Evolutionary conservation across 2,113 vertebrate genomes (phyloP).

Genomic region (Ptychochromis oligacanthus): DNA sequence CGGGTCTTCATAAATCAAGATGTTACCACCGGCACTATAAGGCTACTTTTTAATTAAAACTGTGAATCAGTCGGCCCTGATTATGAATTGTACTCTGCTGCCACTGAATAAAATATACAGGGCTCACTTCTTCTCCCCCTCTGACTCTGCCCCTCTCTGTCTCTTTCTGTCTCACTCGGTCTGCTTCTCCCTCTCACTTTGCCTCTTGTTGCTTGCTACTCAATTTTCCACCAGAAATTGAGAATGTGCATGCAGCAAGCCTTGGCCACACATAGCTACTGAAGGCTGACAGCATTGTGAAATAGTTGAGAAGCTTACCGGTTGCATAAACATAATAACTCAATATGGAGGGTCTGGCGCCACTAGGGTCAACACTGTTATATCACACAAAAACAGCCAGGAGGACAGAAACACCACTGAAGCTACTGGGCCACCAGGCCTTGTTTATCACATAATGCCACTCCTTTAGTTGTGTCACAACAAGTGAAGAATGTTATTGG

Average conservation of each 20-base stretch:
- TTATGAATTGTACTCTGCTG: constrained; percentile 78
- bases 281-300: constrained; percentile 52
- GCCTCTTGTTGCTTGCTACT: constrained; percentile 17
- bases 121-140: constrained; percentile 38
- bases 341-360: constrained; percentile 48
- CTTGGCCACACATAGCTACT: constrained; percentile 8
- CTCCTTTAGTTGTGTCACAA: constrained; percentile 45
- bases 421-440: constrained; percentile 14
- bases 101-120: constrained; percentile 76
- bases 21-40: constrained; percentile 66
- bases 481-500: constrained; percentile 13
- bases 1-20: constrained; percentile 74
- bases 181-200: neutral
- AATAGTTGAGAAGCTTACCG: constrained; percentile 59
- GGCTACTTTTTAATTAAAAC: constrained; percentile 82
- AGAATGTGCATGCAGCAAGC: constrained; percentile 32
- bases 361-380: constrained; percentile 67
- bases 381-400: constrained; percentile 57
- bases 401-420: constrained; percentile 19
- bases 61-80: constrained; percentile 76
- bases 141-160: constrained; percentile 20
- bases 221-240: constrained; percentile 51
- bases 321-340: constrained; percentile 75
- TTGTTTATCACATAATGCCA: constrained; percentile 25
- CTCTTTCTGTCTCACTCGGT: constrained; percentile 29